Conservation (phyloP, 2,113 vertebrate genomes). For the Mungos mungo region DNA sequence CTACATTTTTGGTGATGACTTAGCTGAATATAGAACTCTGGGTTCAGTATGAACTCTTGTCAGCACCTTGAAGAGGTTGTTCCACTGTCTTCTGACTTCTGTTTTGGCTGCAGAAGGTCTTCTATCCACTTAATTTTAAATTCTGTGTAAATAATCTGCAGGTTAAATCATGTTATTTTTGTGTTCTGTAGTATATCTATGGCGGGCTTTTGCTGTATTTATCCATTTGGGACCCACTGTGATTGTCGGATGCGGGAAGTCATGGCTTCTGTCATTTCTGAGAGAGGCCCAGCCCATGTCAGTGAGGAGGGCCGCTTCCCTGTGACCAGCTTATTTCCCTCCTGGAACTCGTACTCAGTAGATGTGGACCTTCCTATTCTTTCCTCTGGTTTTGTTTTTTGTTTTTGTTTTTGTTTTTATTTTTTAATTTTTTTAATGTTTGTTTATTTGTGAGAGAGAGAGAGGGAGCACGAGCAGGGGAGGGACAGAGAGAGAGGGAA, state of each 20-base stretch:
- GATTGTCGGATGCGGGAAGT: neutral
- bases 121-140: neutral
- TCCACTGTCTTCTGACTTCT: neutral
- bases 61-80: neutral
- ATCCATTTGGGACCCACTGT: neutral
- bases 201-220: neutral
- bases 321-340: neutral
- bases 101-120: neutral
- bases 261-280: neutral
- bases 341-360: rapidly evolving
- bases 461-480: no score
- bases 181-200: neutral
- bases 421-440: no score
- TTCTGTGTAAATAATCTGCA: neutral
- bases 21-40: neutral
- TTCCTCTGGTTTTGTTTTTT: neutral
- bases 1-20: neutral
- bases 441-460: no score
- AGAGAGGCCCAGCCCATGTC: neutral
- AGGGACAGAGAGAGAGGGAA: no score
- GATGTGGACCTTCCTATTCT: neutral
- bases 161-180: neutral
- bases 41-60: neutral
- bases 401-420: neutral
- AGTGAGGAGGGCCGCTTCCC: neutral